Evolutionary conservation across 2,113 vertebrate genomes (phyloP).

Genomic region (Gadus chalcogrammus): DNA sequence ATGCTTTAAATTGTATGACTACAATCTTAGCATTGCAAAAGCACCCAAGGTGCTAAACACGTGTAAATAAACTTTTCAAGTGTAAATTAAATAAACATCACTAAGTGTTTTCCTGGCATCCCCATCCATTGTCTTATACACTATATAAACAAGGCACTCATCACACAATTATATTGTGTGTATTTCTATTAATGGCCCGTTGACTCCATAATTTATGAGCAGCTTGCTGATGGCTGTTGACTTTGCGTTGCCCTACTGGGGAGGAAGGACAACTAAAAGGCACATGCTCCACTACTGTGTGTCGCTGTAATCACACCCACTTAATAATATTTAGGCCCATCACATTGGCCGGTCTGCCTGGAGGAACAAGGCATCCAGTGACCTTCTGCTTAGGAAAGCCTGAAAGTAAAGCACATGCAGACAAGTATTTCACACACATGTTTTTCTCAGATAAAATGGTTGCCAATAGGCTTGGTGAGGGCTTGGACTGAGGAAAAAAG

Average conservation of each 20-base stretch:
- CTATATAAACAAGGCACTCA: neutral
- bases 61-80: too few relatives aligned
- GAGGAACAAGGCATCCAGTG: neutral
- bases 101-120: too few relatives aligned
- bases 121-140: neutral
- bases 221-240: constrained; percentile 15
- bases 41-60: too few relatives aligned
- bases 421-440: constrained; percentile 17
- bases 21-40: too few relatives aligned
- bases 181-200: constrained; percentile 14
- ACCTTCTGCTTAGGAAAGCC: neutral
- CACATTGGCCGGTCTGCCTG: constrained; percentile 9
- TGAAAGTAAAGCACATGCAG: neutral
- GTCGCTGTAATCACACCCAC: constrained; percentile 9
- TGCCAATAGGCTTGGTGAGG: too few relatives aligned
- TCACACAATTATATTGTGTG: constrained; percentile 9
- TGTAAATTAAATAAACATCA: too few relatives aligned
- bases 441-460: too few relatives aligned
- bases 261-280: neutral
- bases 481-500: too few relatives aligned
- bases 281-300: neutral
- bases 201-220: constrained; percentile 11
- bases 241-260: constrained; percentile 5
- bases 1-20: too few relatives aligned
- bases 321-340: constrained; percentile 28